Conservation (phyloP, 2,113 vertebrate genomes). For the Tragelaphus buxtoni region DNA sequence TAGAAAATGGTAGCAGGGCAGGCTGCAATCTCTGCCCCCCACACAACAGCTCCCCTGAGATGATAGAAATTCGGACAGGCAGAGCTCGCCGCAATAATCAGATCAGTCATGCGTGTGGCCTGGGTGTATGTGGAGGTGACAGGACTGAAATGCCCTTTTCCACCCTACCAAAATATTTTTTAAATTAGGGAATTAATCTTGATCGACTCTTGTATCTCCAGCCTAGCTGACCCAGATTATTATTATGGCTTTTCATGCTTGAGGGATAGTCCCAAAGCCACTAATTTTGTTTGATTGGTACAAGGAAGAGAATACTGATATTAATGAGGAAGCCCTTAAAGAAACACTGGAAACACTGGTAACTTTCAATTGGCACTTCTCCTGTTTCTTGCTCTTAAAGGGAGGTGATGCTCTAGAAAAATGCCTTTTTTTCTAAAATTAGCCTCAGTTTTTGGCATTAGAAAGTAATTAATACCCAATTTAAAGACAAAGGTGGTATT, state of each 20-base stretch:
- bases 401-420: not conserved
- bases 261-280: not conserved
- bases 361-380: not conserved
- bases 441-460: not conserved
- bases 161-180: conserved; percentile 71
- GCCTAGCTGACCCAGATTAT: not conserved
- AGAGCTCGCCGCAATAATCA: conserved; percentile 36
- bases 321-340: not conserved
- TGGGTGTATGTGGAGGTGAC: conserved; percentile 60
- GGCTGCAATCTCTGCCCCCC: conserved; percentile 51
- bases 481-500: not conserved
- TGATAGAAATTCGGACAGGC: not conserved
- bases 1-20: not conserved
- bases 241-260: conserved; percentile 40
- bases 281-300: conserved; percentile 13
- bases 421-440: not conserved
- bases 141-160: conserved; percentile 73
- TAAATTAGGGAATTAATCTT: conserved; percentile 80
- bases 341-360: not conserved
- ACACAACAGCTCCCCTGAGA: conserved; percentile 3
- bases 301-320: not conserved
- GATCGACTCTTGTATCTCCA: conserved; percentile 62
- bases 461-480: not conserved
- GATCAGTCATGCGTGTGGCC: conserved; percentile 58
- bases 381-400: not conserved